phyloP scores from a whole-genome alignment of 2,113 vertebrate genomes.

The Ascaphus truei region DNA sequence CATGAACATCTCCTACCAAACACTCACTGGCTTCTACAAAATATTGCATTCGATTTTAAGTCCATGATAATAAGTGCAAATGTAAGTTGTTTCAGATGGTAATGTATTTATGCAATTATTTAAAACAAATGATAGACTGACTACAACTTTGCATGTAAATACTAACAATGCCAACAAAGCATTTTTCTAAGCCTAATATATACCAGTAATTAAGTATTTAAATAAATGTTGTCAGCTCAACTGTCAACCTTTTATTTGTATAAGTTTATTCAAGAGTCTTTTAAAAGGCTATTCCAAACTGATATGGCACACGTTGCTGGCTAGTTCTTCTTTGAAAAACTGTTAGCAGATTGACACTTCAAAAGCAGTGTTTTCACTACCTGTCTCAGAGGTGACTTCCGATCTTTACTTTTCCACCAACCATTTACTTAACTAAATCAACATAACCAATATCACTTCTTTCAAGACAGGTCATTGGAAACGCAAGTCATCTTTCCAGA shows the following conservation, averaged over 20 bases:
- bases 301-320: neutral
- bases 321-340: constrained; percentile 1
- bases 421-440: constrained; percentile 34
- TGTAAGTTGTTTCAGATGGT: too few species aligned
- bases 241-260: neutral
- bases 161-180: too few species aligned
- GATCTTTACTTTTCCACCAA: constrained; percentile 4
- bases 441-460: neutral
- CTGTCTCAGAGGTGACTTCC: constrained; percentile 21
- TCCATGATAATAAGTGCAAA: too few species aligned
- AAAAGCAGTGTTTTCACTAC: constrained; percentile 14
- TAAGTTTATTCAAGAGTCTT: neutral
- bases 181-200: too few species aligned
- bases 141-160: too few species aligned
- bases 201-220: too few species aligned
- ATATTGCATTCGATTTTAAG: too few species aligned
- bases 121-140: too few species aligned
- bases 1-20: too few species aligned
- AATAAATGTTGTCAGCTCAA: too few species aligned
- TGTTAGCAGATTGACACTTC: constrained; percentile 27
- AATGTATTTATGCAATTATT: too few species aligned
- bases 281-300: neutral
- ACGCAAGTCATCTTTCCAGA: neutral
- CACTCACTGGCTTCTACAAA: too few species aligned
- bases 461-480: constrained; percentile 6